Base-by-base conservation (phyloP, 1,140 invertebrate species). In the Camponotus floridanus region DNA sequence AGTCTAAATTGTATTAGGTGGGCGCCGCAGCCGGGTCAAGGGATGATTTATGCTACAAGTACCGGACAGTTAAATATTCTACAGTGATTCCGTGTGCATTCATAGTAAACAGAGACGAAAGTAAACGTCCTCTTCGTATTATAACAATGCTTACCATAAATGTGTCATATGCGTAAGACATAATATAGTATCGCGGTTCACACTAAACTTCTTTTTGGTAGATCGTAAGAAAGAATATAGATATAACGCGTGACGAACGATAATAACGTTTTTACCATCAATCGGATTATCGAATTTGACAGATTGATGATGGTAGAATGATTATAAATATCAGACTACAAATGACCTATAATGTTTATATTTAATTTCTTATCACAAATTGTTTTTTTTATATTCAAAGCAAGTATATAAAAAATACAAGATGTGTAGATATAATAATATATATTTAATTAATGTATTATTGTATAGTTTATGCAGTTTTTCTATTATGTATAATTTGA, bases 1-100 rank as follows among this genome's bases (percentile, higher is more conserved):
- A 98, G 97, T 93, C 95, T 98, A 11, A 98, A 98, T 95, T 98
- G 97, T 88, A 97, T 98, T 45, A 95, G 97, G 71, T 98, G 98
- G 98, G 96, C 97, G 21, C 98, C 98, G 0, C 96, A 96, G 39
- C 96, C 97, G 15, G 98, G 98, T 0, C 97, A 98, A 92, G 98
- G 98, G 1, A 96, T 98, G 70, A 97, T 98, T 45, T 98, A 98
- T 94, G 98, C 97, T 2, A 98, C 98, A 59, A 98, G 98, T 91
- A 97, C 97, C 61, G 98, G 98, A 70, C 97, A 98, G 91, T 95
- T 98, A 13, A 96, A 97, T 89, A 96, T 98, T 90, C 95, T 97
- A 11, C 92, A 94, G 90, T 94, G 88, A 83, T 80, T 55, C 36
- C 15, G 15, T 51, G 15, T 74, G 11, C 59, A 65, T 51, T 51